phyloP scores from a whole-genome alignment of 2,113 vertebrate species.

The Pandion haliaetus region DNA sequence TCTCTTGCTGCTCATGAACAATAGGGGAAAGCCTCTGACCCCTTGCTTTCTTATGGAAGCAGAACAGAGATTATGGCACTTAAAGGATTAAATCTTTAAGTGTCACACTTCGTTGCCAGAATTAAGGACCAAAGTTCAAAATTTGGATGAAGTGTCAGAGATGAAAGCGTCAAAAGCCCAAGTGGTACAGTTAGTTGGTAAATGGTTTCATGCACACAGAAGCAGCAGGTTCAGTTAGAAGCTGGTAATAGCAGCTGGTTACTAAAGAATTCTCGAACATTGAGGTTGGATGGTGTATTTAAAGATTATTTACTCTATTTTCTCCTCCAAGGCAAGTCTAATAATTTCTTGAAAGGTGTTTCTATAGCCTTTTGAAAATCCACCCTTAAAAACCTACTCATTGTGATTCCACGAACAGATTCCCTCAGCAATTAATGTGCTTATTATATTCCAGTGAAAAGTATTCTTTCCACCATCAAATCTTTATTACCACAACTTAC shows the following conservation, averaged over 20 bases:
- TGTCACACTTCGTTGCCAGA: neutral
- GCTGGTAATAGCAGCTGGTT: neutral
- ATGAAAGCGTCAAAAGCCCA: neutral
- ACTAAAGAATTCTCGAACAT: neutral
- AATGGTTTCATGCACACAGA: neutral
- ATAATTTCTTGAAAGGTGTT: neutral
- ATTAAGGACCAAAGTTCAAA: neutral
- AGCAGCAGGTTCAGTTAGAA: neutral
- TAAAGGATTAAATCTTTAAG: neutral
- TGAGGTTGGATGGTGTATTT: neutral
- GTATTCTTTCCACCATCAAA: neutral
- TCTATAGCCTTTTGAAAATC: neutral
- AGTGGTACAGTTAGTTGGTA: neutral
- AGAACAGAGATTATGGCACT: neutral
- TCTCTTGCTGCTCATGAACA: neutral
- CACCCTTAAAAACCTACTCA: neutral
- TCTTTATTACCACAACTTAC: neutral
- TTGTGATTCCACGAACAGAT: neutral
- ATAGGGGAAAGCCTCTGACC: neutral
- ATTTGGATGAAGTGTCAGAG: neutral
- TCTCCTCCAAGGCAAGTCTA: neutral
- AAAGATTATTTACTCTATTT: neutral
- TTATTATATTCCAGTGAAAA: neutral
- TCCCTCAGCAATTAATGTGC: neutral
- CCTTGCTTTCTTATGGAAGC: neutral